These are phyloP conservation scores for Dolichopus griseipennis DNA, from an alignment of 2,888 invertebrate species.

Conservation along the genomic window DNA sequence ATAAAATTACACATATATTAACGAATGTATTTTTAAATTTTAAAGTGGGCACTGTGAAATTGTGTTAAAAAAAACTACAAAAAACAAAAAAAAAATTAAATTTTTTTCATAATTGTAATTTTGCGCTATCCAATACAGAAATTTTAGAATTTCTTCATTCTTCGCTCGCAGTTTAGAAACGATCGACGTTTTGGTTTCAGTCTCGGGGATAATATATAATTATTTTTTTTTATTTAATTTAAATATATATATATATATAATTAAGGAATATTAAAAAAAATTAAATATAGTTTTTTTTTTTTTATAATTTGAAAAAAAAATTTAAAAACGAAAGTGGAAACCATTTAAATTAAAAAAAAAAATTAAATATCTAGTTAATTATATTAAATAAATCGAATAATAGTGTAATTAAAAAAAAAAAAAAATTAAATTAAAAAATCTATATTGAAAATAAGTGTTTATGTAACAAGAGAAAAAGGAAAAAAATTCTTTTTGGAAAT, in stretches of 20 bases:
- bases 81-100: not conserved
- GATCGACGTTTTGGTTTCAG: constrained; percentile 78
- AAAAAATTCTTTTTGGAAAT: constrained; percentile 7
- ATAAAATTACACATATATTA: not conserved
- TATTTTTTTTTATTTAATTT: constrained; percentile 33
- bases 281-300: constrained; percentile 11
- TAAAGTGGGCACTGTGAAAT: constrained; percentile 6
- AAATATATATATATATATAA: constrained; percentile 28
- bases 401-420: constrained; percentile 43
- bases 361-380: not conserved
- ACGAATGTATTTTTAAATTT: not conserved
- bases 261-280: constrained; percentile 26
- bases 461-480: constrained; percentile 35
- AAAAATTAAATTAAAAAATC: constrained; percentile 17
- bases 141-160: constrained; percentile 47
- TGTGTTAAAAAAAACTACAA: not conserved
- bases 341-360: not conserved
- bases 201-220: constrained; percentile 47
- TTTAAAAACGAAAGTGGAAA: constrained; percentile 28
- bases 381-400: not conserved
- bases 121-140: not conserved
- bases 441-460: constrained; percentile 44
- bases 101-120: not conserved
- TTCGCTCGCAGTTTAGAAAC: constrained; percentile 86
- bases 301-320: constrained; percentile 45